A percentile compares a stretch with the other conserved stretches of the same genome.
Evolutionary conservation across 2,113 vertebrate genomes (phyloP).

Genomic region (Microcebus jonahi): DNA sequence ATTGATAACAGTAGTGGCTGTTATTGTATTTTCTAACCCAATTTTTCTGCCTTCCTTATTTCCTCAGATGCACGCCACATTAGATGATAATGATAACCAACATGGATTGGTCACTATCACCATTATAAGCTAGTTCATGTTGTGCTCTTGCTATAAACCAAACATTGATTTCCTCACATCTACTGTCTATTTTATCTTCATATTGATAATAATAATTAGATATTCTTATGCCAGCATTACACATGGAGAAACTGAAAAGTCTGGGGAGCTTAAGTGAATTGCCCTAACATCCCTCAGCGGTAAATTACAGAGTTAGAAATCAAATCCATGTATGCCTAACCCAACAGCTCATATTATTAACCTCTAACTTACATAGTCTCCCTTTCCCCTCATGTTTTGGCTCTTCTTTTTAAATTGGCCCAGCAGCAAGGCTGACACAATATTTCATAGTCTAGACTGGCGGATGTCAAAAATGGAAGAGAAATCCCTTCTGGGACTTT

Average conservation of each 20-base stretch:
- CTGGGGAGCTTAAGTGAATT: background rate
- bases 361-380: background rate
- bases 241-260: background rate
- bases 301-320: background rate
- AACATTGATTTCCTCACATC: background rate
- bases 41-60: background rate
- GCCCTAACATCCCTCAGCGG: too few species aligned
- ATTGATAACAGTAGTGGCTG: background rate
- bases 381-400: background rate
- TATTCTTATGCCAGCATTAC: background rate
- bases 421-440: background rate
- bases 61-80: background rate
- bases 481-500: background rate
- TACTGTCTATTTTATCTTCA: background rate
- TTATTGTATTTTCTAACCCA: background rate
- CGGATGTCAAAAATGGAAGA: background rate
- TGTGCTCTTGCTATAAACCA: background rate
- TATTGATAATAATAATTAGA: background rate
- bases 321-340: background rate
- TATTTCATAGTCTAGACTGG: background rate
- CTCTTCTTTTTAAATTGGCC: background rate
- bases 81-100: background rate
- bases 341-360: background rate
- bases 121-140: background rate
- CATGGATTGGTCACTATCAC: background rate